Base-by-base conservation (phyloP, 2,888 invertebrate species). In the Drosophila nigricruria region DNA sequence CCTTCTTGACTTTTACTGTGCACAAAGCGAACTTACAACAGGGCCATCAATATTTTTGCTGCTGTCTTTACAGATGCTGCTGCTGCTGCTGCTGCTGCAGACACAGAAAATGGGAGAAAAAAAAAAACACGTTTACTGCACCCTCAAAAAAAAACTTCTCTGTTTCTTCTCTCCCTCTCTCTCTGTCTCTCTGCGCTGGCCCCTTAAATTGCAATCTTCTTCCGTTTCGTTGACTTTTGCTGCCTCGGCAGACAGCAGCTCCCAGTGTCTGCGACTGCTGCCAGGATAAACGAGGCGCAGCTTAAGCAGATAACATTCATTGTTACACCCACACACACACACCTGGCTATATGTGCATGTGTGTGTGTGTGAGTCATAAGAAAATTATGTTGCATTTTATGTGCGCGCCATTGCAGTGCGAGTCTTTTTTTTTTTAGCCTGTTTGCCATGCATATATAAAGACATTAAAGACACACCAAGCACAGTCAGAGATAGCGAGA, bases 341-440 rank as follows among this genome's bases (percentile, higher is more conserved):
- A 38, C 25, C 16, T 34, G 70, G 12, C 10, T 6, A 12, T 12
- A 12, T 12, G 16, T 45, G 40, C 20, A 36, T 50, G 57, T 18
- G 18, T 38, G 52, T 73, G 59, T 77, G 64, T 88, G 71, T 85
- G 88, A 90, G 73, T 86, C 90, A 86, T 86, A 86, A 86, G 87
- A 86, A 86, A 86, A 90, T 86, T 88, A 90, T 90, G 90, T 86
- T 86, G 89, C 89, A 86, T 80, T 90, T 86, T 86, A 90, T 86
- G 89, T 82, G 76, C 64, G 64, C 73, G 67, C 73, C 62, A 69
- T 62, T 73, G 77, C 80, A 75, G 71, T 71, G 85, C 73, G 71
- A 77, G 18, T 76, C 82, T 82, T 82, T 82, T 82, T 85, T 82
- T 73, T 70, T 70, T 30, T 16, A 63, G 47, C 53, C 54, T 50